Percentiles rank a stretch among this genome's conserved stretches.
Evolutionary conservation across 2,888 invertebrate genomes (phyloP).

Genomic region (Agrotis ipsilon): DNA sequence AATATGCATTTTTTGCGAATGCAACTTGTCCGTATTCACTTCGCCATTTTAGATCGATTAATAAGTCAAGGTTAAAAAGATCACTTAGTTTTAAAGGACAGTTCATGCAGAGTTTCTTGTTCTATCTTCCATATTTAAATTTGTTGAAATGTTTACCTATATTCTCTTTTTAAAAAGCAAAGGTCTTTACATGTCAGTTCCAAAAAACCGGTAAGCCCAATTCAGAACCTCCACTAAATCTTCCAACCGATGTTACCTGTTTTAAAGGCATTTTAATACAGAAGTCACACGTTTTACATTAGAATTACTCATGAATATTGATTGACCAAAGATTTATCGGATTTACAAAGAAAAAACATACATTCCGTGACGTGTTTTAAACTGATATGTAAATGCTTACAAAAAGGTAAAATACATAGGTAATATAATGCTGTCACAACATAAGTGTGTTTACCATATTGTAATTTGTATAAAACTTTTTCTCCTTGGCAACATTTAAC

Average conservation of each 20-base stretch:
- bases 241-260: slow-evolving; percentile 25
- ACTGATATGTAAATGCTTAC: slow-evolving; percentile 54
- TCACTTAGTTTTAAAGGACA: background rate
- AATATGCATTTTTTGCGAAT: background rate
- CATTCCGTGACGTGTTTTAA: slow-evolving; percentile 58
- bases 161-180: background rate
- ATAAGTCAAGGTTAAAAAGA: slow-evolving; percentile 11
- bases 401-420: slow-evolving; percentile 30
- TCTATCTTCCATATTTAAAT: background rate
- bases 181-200: background rate
- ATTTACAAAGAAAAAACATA: slow-evolving; percentile 58
- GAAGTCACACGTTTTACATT: slow-evolving; percentile 49
- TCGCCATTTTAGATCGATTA: background rate
- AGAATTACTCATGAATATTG: slow-evolving; percentile 58
- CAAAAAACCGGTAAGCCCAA: slow-evolving; percentile 17
- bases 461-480: slow-evolving; percentile 19
- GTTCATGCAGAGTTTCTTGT: background rate
- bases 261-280: slow-evolving; percentile 40
- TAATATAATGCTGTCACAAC: slow-evolving; percentile 36
- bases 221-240: slow-evolving; percentile 12
- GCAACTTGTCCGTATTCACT: background rate
- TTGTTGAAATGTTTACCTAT: background rate
- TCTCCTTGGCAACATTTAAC: background rate
- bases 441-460: slow-evolving; percentile 18
- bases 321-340: slow-evolving; percentile 51